A percentile compares a stretch with the other conserved stretches of the same genome.
These are phyloP conservation scores for Somateria mollissima DNA, from an alignment of 2,797 vertebrate genomes.

Conservation along the genomic window DNA sequence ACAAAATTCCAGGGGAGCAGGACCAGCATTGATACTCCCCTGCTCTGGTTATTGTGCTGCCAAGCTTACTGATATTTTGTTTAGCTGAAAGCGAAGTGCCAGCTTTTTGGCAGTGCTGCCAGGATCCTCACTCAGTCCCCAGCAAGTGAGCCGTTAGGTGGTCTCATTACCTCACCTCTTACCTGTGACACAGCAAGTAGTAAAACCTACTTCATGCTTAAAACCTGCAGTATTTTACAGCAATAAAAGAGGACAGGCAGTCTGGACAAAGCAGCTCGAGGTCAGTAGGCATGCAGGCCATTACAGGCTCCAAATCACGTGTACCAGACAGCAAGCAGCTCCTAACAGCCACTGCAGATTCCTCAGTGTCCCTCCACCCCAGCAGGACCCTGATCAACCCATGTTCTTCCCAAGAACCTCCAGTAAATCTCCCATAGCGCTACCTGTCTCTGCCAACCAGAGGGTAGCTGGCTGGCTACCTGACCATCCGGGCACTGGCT, in stretches of 20 bases:
- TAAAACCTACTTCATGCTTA: background rate
- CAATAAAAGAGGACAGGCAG: background rate
- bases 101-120: background rate
- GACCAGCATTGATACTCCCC: background rate
- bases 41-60: background rate
- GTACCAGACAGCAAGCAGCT: fast-evolving
- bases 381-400: background rate
- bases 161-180: background rate
- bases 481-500: too few relatives aligned
- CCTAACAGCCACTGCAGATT: too few relatives aligned
- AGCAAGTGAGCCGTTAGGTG: background rate
- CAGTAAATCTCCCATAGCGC: fast-evolving
- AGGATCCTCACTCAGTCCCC: background rate
- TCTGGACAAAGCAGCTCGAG: background rate
- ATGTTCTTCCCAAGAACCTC: background rate
- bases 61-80: background rate
- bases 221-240: background rate
- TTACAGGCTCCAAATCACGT: background rate
- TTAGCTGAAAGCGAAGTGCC: background rate
- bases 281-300: background rate
- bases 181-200: background rate
- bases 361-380: fast-evolving
- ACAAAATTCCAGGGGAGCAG: background rate
- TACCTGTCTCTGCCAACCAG: background rate
- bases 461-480: background rate